These are phyloP conservation scores for Riparia riparia DNA, from an alignment of 2,113 vertebrate genomes.

Conservation along the genomic window DNA sequence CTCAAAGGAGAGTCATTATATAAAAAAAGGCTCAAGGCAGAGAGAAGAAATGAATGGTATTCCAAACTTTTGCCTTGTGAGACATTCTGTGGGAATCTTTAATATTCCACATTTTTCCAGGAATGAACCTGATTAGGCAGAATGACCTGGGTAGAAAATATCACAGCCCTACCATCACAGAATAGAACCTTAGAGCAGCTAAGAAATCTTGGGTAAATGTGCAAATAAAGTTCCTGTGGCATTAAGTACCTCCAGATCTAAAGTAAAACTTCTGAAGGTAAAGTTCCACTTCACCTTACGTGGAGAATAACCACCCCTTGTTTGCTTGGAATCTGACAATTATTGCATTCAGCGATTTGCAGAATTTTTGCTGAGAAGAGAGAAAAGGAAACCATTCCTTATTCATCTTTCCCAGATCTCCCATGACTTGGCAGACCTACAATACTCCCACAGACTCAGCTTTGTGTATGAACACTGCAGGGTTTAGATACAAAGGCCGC, in stretches of 20 bases:
- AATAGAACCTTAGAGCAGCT: neutral
- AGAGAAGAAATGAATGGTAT: neutral
- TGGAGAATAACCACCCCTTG: neutral
- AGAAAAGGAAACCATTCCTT: neutral
- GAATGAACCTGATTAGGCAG: neutral
- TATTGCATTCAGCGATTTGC: neutral
- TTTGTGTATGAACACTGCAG: neutral
- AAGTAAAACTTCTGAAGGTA: neutral
- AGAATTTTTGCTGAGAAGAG: neutral
- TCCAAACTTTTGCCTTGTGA: neutral
- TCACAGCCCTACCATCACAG: neutral
- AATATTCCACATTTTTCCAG: neutral
- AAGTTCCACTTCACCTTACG: neutral
- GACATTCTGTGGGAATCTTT: neutral
- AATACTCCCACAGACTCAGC: neutral
- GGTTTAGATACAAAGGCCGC: neutral
- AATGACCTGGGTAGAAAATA: neutral
- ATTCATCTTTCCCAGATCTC: neutral
- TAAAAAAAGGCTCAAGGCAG: neutral
- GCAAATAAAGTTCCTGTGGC: neutral
- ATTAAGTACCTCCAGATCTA: neutral
- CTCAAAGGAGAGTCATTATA: neutral
- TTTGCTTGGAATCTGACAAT: neutral
- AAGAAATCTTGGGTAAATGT: neutral
- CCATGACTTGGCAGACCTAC: neutral